Conservation (phyloP, 2,888 invertebrate genomes). For the Unio delphinus region DNA sequence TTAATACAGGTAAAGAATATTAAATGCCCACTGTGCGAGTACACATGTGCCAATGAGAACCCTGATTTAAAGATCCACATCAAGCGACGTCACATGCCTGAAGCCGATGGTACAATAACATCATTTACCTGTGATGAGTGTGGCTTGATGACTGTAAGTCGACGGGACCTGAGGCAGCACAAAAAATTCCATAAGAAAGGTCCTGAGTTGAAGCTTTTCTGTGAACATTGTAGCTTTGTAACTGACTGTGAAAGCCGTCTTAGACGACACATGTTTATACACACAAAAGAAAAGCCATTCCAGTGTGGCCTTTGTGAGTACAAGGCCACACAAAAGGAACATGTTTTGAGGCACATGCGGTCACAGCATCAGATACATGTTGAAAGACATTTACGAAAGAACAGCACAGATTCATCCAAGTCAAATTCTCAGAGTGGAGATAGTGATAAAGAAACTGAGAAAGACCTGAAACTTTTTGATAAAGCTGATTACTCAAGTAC, state of each 20-base stretch:
- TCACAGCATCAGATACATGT: conserved; percentile 62
- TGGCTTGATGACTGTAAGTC: conserved; percentile 54
- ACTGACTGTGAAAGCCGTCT: conserved; percentile 69
- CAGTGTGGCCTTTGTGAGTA: conserved; percentile 66
- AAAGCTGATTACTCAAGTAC: conserved; percentile 57
- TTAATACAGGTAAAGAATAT: conserved; percentile 62
- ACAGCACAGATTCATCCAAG: conserved; percentile 9
- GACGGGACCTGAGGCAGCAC: conserved; percentile 66
- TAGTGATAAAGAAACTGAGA: conserved; percentile 8
- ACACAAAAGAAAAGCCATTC: conserved; percentile 64
- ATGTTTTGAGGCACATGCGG: conserved; percentile 64
- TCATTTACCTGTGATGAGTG: conserved; percentile 61
- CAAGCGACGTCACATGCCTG: conserved; percentile 56
- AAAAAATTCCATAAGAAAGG: conserved; percentile 66
- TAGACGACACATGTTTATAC: conserved; percentile 62
- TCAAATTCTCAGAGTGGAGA: conserved; percentile 3
- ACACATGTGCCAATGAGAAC: conserved; percentile 65
- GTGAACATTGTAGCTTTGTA: conserved; percentile 68
- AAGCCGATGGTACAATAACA: conserved; percentile 37
- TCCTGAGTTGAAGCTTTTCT: conserved; percentile 68
- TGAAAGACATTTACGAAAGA: conserved; percentile 24
- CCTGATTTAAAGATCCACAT: conserved; percentile 68
- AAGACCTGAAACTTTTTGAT: conserved; percentile 23
- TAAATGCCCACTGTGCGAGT: conserved; percentile 66
- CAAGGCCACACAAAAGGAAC: conserved; percentile 65